Conservation (phyloP, 2,888 invertebrate species). For the Perizoma flavofasciatum region DNA sequence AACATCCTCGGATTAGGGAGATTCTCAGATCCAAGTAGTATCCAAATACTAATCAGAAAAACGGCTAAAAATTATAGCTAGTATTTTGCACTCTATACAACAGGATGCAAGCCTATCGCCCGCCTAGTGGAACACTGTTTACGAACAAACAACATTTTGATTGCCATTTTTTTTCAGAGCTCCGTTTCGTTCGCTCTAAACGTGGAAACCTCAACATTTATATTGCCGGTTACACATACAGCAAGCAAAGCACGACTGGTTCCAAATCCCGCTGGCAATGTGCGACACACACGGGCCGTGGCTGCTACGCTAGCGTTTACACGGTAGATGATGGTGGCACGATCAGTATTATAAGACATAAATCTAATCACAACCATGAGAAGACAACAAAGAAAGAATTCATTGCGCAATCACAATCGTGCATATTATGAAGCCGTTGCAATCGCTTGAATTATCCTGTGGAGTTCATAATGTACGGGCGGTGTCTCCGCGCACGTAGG, state of each 20-base stretch:
- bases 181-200: slow-evolving; percentile 7
- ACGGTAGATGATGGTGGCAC: neutral
- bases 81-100: too few relatives aligned
- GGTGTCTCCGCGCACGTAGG: too few relatives aligned
- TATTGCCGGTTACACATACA: slow-evolving; percentile 10
- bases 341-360: neutral
- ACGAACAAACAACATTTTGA: too few relatives aligned
- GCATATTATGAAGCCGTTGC: too few relatives aligned
- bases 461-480: too few relatives aligned
- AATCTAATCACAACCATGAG: neutral
- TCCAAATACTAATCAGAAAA: too few relatives aligned
- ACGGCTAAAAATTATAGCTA: too few relatives aligned
- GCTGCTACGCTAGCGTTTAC: slow-evolving; percentile 1
- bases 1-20: too few relatives aligned
- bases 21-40: too few relatives aligned
- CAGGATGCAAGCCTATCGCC: neutral
- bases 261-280: slow-evolving; percentile 15
- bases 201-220: slow-evolving; percentile 14
- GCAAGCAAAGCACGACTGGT: slow-evolving; percentile 7
- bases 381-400: neutral
- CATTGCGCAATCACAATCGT: too few relatives aligned
- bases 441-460: too few relatives aligned
- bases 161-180: neutral
- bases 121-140: too few relatives aligned
- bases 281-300: slow-evolving; percentile 5